Conservation (phyloP, 2,113 vertebrate genomes). For the Heptranchias perlo region DNA sequence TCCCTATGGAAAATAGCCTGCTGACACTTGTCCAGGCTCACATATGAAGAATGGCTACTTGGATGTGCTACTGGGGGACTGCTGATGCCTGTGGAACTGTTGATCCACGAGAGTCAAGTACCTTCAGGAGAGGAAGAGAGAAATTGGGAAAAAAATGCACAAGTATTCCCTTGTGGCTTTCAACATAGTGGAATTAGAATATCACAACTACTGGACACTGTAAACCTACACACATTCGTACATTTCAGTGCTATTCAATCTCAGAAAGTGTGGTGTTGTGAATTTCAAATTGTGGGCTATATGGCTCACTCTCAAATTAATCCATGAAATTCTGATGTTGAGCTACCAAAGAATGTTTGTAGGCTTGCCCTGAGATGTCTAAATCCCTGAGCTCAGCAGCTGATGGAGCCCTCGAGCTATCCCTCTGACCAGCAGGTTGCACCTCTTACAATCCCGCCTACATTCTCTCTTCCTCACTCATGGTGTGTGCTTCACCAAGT, state of each 20-base stretch:
- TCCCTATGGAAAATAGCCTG: not conserved
- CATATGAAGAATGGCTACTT: not conserved
- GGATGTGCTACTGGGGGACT: not conserved
- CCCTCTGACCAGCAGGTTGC: not conserved
- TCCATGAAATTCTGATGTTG: not conserved
- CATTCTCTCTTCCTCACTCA: not conserved
- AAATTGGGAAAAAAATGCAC: too few species aligned
- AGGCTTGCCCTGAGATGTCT: not conserved
- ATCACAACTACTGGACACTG: not conserved
- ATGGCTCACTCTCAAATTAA: not conserved
- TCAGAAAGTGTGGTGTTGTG: not conserved
- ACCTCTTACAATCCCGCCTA: not conserved
- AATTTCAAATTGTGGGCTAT: not conserved
- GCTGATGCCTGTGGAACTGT: not conserved
- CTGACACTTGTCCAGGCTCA: not conserved
- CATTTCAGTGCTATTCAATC: not conserved
- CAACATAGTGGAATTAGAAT: not conserved
- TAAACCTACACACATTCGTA: not conserved
- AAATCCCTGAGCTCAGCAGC: not conserved
- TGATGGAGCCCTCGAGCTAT: not conserved
- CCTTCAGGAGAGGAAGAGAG: not conserved
- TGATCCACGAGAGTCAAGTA: not conserved
- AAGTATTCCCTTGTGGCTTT: not conserved
- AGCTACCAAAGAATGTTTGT: not conserved
- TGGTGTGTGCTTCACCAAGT: not conserved